Evolutionary conservation across 2,888 invertebrate species (phyloP), one percentile per base, ranked within the genome.

Genomic region (Nomada lathburiana): DNA sequence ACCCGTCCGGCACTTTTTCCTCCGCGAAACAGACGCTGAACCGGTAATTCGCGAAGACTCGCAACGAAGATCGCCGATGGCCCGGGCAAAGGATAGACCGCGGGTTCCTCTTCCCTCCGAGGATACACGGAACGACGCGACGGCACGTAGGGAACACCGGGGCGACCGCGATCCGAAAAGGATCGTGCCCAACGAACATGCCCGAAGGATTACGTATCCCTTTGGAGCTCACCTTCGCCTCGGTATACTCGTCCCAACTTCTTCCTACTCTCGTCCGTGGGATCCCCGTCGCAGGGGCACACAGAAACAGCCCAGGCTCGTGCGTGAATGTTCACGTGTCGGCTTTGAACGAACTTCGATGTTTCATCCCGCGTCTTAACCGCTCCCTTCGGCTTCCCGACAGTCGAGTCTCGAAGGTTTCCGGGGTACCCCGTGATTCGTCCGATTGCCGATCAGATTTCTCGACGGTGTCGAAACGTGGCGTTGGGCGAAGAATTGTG

Each of bases 141-240:
- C 23, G 60, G 20, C 36, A 73, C 73, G 60, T 83, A 70, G 52
- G 67, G 20, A 67, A 77, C 72, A 72, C 55, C 52, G 64, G 65
- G 36, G 53, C 13, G 29, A 42, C 52, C 71, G 79, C 76, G 83
- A 86, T 91, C 87, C 89, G 86, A 91, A 90, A 87, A 89, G 87
- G 89, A 90, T 92, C 93, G 93, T 93, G 93, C 89, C 89, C 84
- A 83, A 82, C 82, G 85, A 88, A 89, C 88, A 81, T 86, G 80
- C 86, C 85, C 89, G 86, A 84, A 90, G 92, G 93, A 93, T 93
- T 93, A 93, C 81, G 81, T 80, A 82, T 88, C 88, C 88, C 88
- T 82, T 82, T 86, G 64, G 68, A 59, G 80, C 76, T 73, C 83
- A 80, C 72, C 80, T 76, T 82, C 65, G 80, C 80, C 69, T 82